Base-by-base conservation (phyloP, 1,140 invertebrate species). In the Drosophila sulfurigaster region DNA sequence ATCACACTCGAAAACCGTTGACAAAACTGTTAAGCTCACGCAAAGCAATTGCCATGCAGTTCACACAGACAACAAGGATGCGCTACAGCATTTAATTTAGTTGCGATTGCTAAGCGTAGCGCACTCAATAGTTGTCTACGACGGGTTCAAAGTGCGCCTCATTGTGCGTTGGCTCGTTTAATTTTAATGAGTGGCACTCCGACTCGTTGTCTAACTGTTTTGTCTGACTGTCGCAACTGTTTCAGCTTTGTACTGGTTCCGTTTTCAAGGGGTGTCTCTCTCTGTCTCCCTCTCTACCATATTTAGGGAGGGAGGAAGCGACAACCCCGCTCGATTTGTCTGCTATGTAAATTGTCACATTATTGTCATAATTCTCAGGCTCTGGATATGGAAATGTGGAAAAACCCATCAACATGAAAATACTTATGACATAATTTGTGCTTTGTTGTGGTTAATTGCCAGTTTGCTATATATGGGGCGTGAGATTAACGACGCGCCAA, bases 321-420 rank as follows among this genome's bases (percentile, higher is more conserved):
- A 67, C 64, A 68, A 82, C 72, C 79, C 79, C 59, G 58, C 15
- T 8, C 80, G 80, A 88, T 88, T 83, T 88, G 69, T 73, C 49
- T 58, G 58, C 74, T 78, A 85, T 88, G 83, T 88, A 88, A 88
- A 88, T 88, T 89, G 85, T 88, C 85, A 89, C 85, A 89, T 88
- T 88, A 81, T 85, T 89, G 80, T 88, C 83, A 88, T 85, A 88
- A 89, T 88, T 88, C 65, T 72, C 32, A 62, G 80, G 38, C 74
- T 45, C 45, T 59, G 60, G 45, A 58, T 52, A 74, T 65, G 70
- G 68, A 88, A 85, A 85, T 85, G 66, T 25, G 72, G 79, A 82
- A 87, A 87, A 87, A 65, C 74, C 80, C 83, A 88, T 82, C 70
- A 82, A 70, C 77, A 67, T 45, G 66, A 80, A 83, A 83, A 86